These are phyloP conservation scores for Bambusicola thoracicus DNA, from an alignment of 2,113 vertebrate genomes.

Conservation along the genomic window DNA sequence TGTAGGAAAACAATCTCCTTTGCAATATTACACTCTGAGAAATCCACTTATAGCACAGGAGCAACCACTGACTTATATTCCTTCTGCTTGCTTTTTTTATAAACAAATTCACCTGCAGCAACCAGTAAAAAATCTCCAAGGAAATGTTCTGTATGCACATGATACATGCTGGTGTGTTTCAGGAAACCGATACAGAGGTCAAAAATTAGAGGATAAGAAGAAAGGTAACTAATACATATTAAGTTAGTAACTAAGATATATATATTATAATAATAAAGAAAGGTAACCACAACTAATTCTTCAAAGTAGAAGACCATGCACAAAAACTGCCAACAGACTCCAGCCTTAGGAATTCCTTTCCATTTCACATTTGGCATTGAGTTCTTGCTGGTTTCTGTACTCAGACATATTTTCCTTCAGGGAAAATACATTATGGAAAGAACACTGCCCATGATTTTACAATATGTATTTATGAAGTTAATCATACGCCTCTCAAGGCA, in stretches of 20 bases:
- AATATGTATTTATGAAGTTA: slow-evolving; percentile 19
- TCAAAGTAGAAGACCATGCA: background rate
- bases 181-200: background rate
- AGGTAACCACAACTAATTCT: background rate
- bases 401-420: slow-evolving; percentile 21
- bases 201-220: background rate
- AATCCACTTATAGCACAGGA: background rate
- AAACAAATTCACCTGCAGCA: slow-evolving; percentile 32
- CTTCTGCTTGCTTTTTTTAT: background rate
- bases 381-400: background rate
- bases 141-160: background rate
- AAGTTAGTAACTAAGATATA: too few species aligned
- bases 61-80: background rate
- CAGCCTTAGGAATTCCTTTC: slow-evolving; percentile 9
- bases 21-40: background rate
- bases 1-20: background rate
- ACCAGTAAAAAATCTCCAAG: background rate
- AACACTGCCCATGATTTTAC: slow-evolving; percentile 21
- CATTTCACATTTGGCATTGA: slow-evolving; percentile 3
- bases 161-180: background rate
- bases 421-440: slow-evolving; percentile 22
- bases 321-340: background rate
- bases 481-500: background rate
- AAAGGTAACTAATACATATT: background rate
- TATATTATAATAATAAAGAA: too few species aligned